Evolutionary conservation across 2,113 vertebrate species (phyloP), one percentile per base, ranked within the genome.

Genomic region (Ctenomys sociabilis): DNA sequence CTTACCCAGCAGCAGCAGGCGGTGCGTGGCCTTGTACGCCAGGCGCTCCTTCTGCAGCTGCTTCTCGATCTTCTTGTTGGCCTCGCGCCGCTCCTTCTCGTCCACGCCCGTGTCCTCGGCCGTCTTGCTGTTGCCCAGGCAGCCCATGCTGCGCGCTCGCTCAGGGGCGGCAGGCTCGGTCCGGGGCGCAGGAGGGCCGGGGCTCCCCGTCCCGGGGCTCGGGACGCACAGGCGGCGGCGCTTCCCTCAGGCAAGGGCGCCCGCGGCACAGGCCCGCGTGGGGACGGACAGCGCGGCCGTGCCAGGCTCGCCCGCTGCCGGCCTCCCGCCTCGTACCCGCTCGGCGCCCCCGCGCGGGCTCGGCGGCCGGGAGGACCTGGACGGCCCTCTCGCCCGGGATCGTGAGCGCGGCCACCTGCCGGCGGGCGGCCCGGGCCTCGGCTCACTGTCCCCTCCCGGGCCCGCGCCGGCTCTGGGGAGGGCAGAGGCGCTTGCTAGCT

Each of bases 1-100:
- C 99, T 99, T 99, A 99, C 99, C 99, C 98, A 99, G 98, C 96
- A 99, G 98, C 95, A 99, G 98, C 97, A 99, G 99, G 97, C 99
- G 99, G 98, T 99, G 99, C 86, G 99, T 99, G 93, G 99, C 99
- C 98, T 99, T 99, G 96, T 99, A 99, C 81, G 99, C 99, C 97
- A 99, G 98, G 97, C 99, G 98, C 97, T 99, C 99, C 98, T 99
- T 99, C 98, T 99, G 99, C 98, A 99, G 97, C 98, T 99, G 99
- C 98, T 99, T 99, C 98, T 99, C 99, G 97, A 99, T 99, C 98
- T 99, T 99, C 98, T 99, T 99, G 99, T 99, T 99, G 98, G 99
- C 99, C 98, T 99, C 99, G 98, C 99, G 99, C 97, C 99, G 99
- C 96, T 99, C 99, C 98, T 99, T 99, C 98, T 99, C 99, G 98